Base-by-base conservation (phyloP, 53 echinoderm and acorn worm genomes). In the Paracentrotus lividus region DNA sequence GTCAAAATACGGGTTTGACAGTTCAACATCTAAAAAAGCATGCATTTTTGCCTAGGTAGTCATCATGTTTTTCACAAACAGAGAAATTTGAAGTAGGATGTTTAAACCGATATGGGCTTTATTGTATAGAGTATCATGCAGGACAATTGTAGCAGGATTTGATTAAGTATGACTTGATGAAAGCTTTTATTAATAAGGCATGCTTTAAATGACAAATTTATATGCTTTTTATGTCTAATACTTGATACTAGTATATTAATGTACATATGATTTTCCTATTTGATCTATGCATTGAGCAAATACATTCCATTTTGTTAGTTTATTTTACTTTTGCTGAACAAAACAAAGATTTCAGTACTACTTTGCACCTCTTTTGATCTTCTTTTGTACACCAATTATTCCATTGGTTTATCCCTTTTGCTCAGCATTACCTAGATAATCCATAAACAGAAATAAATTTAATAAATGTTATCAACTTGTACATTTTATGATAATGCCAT, bases 291-390 rank as follows among this genome's bases (percentile, higher is more conserved):
- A 72, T 38, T 72, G 18, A 36, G 32, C 15, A 32, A 67, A 72
- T 72, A 72, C 72, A 72, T 72, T 72, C 72, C 72, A 38, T 36
- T 29, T 10, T 64, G 31, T 64, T 32, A 4, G 72, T 72, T 72
- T 66, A 13, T 72, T 72, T 40, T 36, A 2, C 18, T 72, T 69
- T 32, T 72, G 72, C 32, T 72, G 40, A 72, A 72, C 5, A 32
- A 12, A 40, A 32, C 32, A 38, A 61, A 18, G 36, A 38, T 72
- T 72, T 32, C 72, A 72, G 72, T 72, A 72, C 72, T 72, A 36
- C 72, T 72, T 15, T 72, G 72, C 36, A 15, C 36, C 36, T 6
- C 18, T 32, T 20, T n/a, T n/a, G n/a, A 32, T 36, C 9, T 38
- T 27, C 1, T 40, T 38, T 72, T 72, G 7, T 67, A 33, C 40